phyloP scores from a whole-genome alignment of 2,797 vertebrate species.

The Synanceia verrucosa region DNA sequence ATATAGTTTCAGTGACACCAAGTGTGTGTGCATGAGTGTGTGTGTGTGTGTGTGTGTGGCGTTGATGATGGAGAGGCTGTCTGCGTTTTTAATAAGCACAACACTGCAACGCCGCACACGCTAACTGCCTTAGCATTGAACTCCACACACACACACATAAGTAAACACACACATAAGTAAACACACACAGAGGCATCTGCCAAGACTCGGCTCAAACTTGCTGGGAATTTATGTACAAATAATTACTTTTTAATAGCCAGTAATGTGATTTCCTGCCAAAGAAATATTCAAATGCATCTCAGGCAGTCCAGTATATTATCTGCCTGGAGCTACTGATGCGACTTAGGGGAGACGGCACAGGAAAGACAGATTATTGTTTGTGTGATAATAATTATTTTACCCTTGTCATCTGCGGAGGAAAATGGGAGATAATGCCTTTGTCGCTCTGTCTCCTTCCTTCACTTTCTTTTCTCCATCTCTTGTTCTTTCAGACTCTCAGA shows the following conservation, averaged over 20 bases:
- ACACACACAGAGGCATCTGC: conserved; percentile 72
- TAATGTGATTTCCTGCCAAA: conserved; percentile 90
- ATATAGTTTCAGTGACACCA: conserved; percentile 80
- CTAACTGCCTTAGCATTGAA: conserved; percentile 87
- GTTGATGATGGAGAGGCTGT: conserved; percentile 85
- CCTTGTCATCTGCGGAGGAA: conserved; percentile 78
- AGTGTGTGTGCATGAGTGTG: conserved; percentile 40
- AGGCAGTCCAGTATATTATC: conserved; percentile 89
- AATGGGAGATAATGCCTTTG: conserved; percentile 74
- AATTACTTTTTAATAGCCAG: conserved; percentile 91
- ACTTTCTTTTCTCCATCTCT: conserved; percentile 34
- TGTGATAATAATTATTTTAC: conserved; percentile 85
- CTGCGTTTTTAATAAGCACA: conserved; percentile 87
- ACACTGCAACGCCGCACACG: conserved; percentile 74
- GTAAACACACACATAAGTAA: conserved; percentile 15
- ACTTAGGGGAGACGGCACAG: conserved; percentile 76
- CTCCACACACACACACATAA: conserved; percentile 47
- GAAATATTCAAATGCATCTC: conserved; percentile 89
- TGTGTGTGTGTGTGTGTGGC: conserved; percentile 35
- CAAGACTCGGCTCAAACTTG: conserved; percentile 82
- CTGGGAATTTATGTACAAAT: conserved; percentile 90
- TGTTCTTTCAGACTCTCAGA: conserved; percentile 9
- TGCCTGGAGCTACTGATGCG: conserved; percentile 83
- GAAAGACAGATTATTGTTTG: conserved; percentile 87
- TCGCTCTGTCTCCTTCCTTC: conserved; percentile 55